These are phyloP conservation scores for Apocheima hispidaria DNA, from an alignment of 2,888 invertebrate genomes.

Conservation along the genomic window DNA sequence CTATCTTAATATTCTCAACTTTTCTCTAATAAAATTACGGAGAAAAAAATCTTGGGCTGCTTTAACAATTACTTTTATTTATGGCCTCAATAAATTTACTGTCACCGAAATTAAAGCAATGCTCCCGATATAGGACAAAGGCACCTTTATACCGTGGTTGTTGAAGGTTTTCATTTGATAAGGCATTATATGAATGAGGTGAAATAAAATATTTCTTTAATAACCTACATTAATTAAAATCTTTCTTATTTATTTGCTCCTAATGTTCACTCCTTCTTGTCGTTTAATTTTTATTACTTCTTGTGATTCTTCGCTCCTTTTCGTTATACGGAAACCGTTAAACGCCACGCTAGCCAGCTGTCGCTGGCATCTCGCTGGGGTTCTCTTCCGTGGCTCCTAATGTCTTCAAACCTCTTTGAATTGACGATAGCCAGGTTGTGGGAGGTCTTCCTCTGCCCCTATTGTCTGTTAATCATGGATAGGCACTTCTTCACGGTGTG, in stretches of 20 bases:
- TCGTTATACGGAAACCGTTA: no score
- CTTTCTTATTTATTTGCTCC: slow-evolving; percentile 18
- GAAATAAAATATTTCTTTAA: slow-evolving; percentile 39
- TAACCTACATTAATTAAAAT: slow-evolving; percentile 37
- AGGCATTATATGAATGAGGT: slow-evolving; percentile 42
- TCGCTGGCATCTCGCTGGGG: no score
- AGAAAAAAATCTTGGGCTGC: slow-evolving; percentile 72
- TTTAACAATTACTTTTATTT: slow-evolving; percentile 81
- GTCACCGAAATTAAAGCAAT: slow-evolving; percentile 70
- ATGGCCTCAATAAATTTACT: slow-evolving; percentile 77
- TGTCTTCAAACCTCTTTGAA: no score
- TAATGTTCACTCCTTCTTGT: neutral
- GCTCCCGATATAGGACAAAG: slow-evolving; percentile 66
- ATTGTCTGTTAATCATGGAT: no score
- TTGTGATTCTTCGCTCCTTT: no score
- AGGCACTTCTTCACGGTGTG: no score
- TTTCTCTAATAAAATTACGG: slow-evolving; percentile 79
- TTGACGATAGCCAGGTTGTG: no score
- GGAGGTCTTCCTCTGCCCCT: no score
- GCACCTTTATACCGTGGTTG: slow-evolving; percentile 64
- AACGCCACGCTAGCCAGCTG: no score
- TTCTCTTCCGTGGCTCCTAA: no score
- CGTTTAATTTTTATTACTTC: no score
- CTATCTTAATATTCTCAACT: slow-evolving; percentile 71
- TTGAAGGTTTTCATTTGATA: slow-evolving; percentile 55